Evolutionary conservation across 2,797 vertebrate species (phyloP), one percentile per base, ranked within the genome.

Genomic region (Hyperoplus lanceolatus): DNA sequence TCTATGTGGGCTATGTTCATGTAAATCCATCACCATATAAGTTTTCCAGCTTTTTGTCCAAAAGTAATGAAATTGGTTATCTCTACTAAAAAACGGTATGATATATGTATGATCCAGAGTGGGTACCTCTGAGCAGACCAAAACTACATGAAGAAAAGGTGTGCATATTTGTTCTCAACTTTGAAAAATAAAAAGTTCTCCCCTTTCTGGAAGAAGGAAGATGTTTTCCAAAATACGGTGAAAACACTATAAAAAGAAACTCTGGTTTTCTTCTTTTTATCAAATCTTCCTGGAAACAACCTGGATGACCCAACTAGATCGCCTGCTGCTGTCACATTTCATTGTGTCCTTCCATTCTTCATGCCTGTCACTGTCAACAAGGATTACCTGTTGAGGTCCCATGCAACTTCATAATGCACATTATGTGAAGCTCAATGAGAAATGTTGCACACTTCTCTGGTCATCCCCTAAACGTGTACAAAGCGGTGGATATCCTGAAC

Each of bases 291-390:
- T 73, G 55, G 56, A 70, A 53, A 50, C 11, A 42, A 3, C n/a
- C 39, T 0, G 12, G 45, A 43, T 0, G 1, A 39, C 18, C 46
- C 49, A 29, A 29, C 54, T 39, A 3, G 12, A 65, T 8, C 3
- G 13, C 58, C 66, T 61, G 42, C 54, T 73, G 51, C 61, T 61
- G 54, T 73, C 60, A 45, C 51, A 57, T 13, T 45, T 80, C 57
- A 79, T 75, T 18, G 66, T 16, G 36, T 73, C 55, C 50, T 56
- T 70, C 11, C 9, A 57, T 68, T 56, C 41, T 53, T n/a, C 15
- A 66, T 18, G 41, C 49, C 38, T 64, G 18, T 55, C 12, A 54
- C 67, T 72, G 68, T 76, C 72, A 78, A 55, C 74, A 74, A 41
- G 36, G 45, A 67, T 81, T 80, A 72, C 54, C 59, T 81, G 38